These are phyloP conservation scores for Parnassius glacialis DNA, from an alignment of 2,888 invertebrate species.

Conservation along the genomic window DNA sequence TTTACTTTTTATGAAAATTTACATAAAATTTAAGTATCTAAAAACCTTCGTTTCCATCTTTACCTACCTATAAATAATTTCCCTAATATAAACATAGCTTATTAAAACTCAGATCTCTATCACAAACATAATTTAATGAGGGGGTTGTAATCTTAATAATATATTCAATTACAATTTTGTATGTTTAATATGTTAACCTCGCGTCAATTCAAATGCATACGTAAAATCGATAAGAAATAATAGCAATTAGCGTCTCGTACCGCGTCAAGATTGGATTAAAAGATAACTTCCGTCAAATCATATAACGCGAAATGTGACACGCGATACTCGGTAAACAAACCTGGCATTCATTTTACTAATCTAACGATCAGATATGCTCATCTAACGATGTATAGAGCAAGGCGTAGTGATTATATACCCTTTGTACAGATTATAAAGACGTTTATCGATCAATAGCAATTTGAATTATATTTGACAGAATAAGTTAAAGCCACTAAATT, in stretches of 20 bases:
- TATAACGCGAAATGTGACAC: conserved; percentile 40
- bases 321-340: conserved; percentile 25
- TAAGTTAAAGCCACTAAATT: conserved; percentile 8
- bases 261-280: conserved; percentile 37
- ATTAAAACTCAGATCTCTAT: too few species aligned
- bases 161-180: background rate
- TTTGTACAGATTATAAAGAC: background rate
- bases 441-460: conserved; percentile 27
- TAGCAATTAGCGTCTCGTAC: conserved; percentile 65
- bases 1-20: too few species aligned
- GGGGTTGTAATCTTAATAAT: too few species aligned
- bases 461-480: conserved; percentile 16
- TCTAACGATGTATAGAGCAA: conserved; percentile 18
- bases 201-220: conserved; percentile 29
- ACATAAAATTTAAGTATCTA: too few species aligned
- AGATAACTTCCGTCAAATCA: conserved; percentile 45
- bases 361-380: conserved; percentile 9
- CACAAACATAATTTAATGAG: too few species aligned
- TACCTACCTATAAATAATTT: too few species aligned
- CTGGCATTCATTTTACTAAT: conserved; percentile 14
- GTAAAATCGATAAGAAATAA: conserved; percentile 49
- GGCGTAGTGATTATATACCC: too few species aligned
- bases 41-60: too few species aligned
- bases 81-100: too few species aligned
- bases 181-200: conserved; percentile 10